These are phyloP conservation scores for Athene noctua DNA, from an alignment of 2,113 vertebrate species.

Conservation along the genomic window DNA sequence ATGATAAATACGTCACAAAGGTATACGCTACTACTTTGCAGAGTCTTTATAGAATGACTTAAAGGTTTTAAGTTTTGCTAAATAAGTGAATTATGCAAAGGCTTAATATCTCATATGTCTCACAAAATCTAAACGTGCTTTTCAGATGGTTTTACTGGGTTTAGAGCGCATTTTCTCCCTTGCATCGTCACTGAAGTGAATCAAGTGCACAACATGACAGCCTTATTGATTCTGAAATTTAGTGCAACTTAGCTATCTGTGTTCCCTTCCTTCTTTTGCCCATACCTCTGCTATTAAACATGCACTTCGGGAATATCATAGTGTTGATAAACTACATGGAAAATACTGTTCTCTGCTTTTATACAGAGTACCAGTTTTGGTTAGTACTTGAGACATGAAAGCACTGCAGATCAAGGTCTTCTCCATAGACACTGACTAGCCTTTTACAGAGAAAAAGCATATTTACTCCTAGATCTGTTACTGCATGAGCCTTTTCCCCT, in stretches of 20 bases:
- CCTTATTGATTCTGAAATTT: background rate
- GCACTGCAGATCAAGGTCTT: background rate
- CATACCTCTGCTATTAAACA: background rate
- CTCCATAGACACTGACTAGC: background rate
- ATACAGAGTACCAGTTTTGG: background rate
- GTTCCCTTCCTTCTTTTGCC: background rate
- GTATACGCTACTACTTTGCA: background rate
- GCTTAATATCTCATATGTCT: background rate
- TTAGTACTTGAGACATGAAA: background rate
- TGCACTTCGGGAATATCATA: background rate
- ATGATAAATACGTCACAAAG: background rate
- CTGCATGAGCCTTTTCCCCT: background rate
- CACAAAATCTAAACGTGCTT: background rate
- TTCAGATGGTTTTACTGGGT: background rate
- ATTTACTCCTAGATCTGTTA: background rate
- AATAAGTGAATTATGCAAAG: background rate
- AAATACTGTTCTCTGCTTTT: background rate
- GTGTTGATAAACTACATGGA: background rate
- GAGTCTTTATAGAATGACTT: background rate
- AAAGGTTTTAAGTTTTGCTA: background rate
- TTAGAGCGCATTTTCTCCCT: background rate
- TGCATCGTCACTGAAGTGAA: background rate
- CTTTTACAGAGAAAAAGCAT: background rate
- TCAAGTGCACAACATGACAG: background rate
- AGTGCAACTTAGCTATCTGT: background rate